Conservation (phyloP, 2,888 invertebrate species). For the Lacanobia wlatinum region DNA sequence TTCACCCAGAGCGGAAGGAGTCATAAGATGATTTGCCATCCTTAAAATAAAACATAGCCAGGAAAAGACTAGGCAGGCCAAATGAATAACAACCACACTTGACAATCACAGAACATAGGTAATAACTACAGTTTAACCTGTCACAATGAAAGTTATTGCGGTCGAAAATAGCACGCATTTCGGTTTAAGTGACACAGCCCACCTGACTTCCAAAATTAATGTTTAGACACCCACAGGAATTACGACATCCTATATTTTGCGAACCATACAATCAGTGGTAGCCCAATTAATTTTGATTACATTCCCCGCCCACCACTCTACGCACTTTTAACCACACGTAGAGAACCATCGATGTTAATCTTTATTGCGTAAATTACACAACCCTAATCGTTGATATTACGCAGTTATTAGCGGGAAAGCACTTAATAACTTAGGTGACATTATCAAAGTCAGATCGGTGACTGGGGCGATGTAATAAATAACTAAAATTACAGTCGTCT, state of each 20-base stretch:
- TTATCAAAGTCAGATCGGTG: constrained; percentile 66
- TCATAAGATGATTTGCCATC: no score
- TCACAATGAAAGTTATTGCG: not conserved
- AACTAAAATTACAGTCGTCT: constrained; percentile 65
- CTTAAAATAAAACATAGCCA: no score
- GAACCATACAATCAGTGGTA: constrained; percentile 5
- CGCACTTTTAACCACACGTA: constrained; percentile 41
- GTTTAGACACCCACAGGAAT: constrained; percentile 9
- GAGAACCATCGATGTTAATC: constrained; percentile 59
- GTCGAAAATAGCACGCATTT: not conserved
- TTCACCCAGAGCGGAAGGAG: no score
- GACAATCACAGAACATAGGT: not conserved
- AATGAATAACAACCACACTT: not conserved
- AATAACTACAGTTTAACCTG: not conserved
- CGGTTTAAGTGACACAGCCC: constrained; percentile 1
- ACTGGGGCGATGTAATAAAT: constrained; percentile 66
- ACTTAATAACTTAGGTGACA: constrained; percentile 69
- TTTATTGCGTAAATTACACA: constrained; percentile 66
- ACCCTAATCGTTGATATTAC: constrained; percentile 58
- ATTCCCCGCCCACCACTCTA: constrained; percentile 39
- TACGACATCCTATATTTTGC: constrained; percentile 3
- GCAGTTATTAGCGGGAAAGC: constrained; percentile 63
- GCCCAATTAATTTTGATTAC: constrained; percentile 47
- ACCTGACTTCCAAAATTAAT: constrained; percentile 27
- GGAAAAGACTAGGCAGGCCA: no score